Conservation (phyloP, 2,888 invertebrate species). For the Cerastis leucographa region DNA sequence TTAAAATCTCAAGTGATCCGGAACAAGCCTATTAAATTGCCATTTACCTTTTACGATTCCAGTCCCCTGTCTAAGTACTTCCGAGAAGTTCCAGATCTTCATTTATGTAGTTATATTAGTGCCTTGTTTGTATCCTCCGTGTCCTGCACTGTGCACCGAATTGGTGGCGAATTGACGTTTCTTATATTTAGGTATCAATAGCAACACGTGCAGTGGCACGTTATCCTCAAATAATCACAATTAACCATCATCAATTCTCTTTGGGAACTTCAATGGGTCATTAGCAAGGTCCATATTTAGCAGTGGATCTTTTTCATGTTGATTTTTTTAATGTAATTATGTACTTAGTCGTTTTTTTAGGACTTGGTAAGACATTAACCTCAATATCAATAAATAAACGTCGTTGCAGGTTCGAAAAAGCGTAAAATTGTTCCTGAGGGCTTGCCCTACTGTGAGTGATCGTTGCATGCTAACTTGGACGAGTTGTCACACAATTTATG, state of each 20-base stretch:
- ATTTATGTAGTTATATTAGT: no score
- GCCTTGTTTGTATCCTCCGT: no score
- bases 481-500: neutral
- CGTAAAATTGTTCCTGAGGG: neutral
- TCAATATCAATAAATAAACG: neutral
- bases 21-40: no score
- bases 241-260: slow-evolving; percentile 2
- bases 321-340: neutral
- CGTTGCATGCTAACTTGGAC: neutral
- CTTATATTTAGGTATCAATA: neutral
- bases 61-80: no score
- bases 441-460: neutral
- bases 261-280: slow-evolving; percentile 27
- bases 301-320: neutral
- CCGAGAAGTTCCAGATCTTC: no score
- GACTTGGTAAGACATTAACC: neutral
- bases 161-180: neutral
- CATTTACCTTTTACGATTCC: no score
- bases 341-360: neutral
- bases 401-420: neutral
- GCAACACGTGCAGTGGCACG: neutral
- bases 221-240: neutral
- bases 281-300: neutral
- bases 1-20: no score
- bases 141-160: neutral